Evolutionary conservation across 2,113 vertebrate species (phyloP).

Genomic region (Stictonetta naevosa): DNA sequence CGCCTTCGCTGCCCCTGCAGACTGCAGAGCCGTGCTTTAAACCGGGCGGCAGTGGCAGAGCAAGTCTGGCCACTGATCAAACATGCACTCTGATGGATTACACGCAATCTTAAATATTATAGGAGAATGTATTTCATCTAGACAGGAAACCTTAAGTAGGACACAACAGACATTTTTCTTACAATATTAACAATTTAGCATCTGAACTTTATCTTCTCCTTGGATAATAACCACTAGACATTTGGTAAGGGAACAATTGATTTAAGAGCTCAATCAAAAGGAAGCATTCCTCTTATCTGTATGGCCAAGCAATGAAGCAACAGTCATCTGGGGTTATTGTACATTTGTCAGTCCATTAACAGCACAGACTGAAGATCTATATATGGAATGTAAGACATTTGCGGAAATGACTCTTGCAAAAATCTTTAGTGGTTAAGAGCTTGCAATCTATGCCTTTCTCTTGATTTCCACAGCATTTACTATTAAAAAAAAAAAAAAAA

Average conservation of each 20-base stretch:
- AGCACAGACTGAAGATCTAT: slow-evolving; percentile 1
- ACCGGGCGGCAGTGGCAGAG: not conserved
- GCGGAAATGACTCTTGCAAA: slow-evolving; percentile 39
- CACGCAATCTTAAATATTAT: not conserved
- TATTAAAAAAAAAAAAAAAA: not conserved
- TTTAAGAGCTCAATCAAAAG: slow-evolving; percentile 62
- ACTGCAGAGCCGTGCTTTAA: not conserved
- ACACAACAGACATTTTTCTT: slow-evolving; percentile 57
- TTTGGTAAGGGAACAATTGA: slow-evolving; percentile 57
- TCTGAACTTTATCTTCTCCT: slow-evolving; percentile 54
- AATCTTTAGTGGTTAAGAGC: slow-evolving; percentile 5
- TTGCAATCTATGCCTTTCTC: not conserved
- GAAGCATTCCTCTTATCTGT: slow-evolving; percentile 43
- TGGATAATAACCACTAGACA: slow-evolving; percentile 45
- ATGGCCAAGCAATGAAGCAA: not conserved
- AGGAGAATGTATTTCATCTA: slow-evolving; percentile 28
- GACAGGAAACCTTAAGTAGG: slow-evolving; percentile 44
- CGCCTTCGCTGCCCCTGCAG: not conserved
- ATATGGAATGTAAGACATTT: slow-evolving; percentile 1
- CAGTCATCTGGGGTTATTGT: slow-evolving; percentile 20
- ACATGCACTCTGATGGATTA: not conserved
- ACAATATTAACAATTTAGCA: slow-evolving; percentile 59
- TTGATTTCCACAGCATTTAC: not conserved
- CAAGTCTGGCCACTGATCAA: not conserved
- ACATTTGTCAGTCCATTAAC: slow-evolving; percentile 57